Conservation (phyloP, 2,113 vertebrate genomes). For the Raja brachyura region DNA sequence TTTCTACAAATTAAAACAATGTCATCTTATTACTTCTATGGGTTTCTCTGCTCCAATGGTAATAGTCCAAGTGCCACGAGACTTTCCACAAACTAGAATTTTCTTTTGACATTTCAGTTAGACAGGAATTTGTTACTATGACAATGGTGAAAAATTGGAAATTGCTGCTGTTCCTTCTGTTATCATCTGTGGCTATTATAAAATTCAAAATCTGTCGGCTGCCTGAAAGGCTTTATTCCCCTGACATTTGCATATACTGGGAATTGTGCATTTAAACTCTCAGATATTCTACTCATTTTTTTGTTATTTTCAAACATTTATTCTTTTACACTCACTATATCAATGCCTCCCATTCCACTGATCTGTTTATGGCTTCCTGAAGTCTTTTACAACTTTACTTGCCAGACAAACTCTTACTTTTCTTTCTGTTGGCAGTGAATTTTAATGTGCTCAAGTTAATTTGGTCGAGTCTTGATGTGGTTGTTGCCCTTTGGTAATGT, state of each 20-base stretch:
- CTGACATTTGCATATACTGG: background rate
- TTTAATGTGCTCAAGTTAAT: background rate
- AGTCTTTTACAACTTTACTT: background rate
- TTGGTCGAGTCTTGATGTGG: background rate
- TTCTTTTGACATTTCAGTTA: too few relatives aligned
- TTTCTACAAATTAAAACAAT: background rate
- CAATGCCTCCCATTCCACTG: background rate
- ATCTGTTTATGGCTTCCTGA: background rate
- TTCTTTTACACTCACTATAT: background rate
- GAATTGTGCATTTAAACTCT: too few relatives aligned
- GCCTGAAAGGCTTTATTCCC: background rate
- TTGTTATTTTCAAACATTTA: background rate
- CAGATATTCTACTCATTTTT: too few relatives aligned
- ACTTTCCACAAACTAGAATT: background rate
- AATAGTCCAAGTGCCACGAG: background rate
- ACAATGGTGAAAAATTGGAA: too few relatives aligned
- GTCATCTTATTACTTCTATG: background rate
- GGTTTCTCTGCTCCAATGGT: background rate
- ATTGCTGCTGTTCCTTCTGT: background rate
- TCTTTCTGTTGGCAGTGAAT: background rate
- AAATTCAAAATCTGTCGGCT: background rate
- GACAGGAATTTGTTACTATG: too few relatives aligned
- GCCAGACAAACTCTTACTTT: background rate
- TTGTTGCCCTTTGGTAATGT: background rate
- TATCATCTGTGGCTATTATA: background rate